phyloP scores from a whole-genome alignment of 2,797 vertebrate species.

The Ptychadena robeensis region DNA sequence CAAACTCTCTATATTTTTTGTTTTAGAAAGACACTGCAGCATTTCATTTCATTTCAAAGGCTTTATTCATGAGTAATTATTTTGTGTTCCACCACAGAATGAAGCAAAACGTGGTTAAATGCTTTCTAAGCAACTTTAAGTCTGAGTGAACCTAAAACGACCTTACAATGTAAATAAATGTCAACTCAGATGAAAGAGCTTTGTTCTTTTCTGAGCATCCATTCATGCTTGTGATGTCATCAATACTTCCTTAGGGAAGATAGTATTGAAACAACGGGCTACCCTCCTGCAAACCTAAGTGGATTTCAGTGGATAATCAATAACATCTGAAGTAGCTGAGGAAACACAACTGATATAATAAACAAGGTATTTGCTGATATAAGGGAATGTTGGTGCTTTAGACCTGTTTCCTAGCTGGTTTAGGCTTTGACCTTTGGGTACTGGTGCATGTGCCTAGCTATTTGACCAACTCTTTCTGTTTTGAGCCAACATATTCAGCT shows the following conservation, averaged over 20 bases:
- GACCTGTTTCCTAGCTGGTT: neutral
- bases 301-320: neutral
- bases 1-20: too few species aligned
- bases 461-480: neutral
- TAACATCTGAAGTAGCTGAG: neutral
- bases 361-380: neutral
- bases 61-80: neutral
- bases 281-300: neutral
- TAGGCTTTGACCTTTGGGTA: neutral
- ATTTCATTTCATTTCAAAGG: neutral
- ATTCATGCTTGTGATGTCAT: conserved; percentile 12
- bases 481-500: neutral
- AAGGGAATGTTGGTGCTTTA: neutral
- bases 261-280: conserved; percentile 3
- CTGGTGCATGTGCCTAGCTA: neutral
- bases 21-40: neutral
- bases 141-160: conserved; percentile 26
- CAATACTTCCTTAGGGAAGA: conserved; percentile 14
- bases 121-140: neutral
- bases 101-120: neutral
- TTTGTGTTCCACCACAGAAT: too few species aligned
- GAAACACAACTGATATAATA: neutral
- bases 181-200: conserved; percentile 18
- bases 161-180: conserved; percentile 24
- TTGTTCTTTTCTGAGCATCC: conserved; percentile 1